These are phyloP conservation scores for Glyptemys insculpta DNA, from an alignment of 2,797 vertebrate species.

Conservation along the genomic window DNA sequence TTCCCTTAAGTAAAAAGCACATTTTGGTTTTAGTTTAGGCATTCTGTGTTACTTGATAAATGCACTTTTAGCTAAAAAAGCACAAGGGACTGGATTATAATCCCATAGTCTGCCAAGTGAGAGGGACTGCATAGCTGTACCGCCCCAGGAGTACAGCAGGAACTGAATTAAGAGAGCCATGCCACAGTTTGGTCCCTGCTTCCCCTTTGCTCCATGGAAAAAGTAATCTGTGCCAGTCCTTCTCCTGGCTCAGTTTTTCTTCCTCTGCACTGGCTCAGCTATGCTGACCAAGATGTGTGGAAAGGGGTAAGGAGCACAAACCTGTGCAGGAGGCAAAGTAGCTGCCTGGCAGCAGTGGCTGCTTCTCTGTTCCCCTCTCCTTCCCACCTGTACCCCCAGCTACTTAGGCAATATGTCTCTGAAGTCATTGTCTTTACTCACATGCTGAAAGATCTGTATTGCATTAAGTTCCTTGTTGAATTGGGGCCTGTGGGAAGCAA, in stretches of 20 bases:
- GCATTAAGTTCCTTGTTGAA: neutral
- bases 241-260: neutral
- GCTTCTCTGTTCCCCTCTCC: neutral
- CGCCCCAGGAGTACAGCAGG: fast-evolving
- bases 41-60: neutral
- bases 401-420: neutral
- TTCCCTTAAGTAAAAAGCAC: neutral
- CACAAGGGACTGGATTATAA: neutral
- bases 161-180: neutral
- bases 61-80: neutral
- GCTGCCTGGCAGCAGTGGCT: neutral
- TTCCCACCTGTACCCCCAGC: neutral
- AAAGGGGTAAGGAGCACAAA: neutral
- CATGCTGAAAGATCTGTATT: neutral
- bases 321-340: neutral
- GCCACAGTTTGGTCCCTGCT: fast-evolving
- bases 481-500: neutral
- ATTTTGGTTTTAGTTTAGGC: fast-evolving
- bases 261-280: neutral
- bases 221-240: fast-evolving
- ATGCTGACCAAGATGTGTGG: fast-evolving
- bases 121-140: neutral
- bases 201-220: neutral
- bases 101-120: neutral
- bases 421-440: neutral